Conservation (phyloP, 30 jellyfish, hydroid and myxozoan species). For the Aurelia coerulea region DNA sequence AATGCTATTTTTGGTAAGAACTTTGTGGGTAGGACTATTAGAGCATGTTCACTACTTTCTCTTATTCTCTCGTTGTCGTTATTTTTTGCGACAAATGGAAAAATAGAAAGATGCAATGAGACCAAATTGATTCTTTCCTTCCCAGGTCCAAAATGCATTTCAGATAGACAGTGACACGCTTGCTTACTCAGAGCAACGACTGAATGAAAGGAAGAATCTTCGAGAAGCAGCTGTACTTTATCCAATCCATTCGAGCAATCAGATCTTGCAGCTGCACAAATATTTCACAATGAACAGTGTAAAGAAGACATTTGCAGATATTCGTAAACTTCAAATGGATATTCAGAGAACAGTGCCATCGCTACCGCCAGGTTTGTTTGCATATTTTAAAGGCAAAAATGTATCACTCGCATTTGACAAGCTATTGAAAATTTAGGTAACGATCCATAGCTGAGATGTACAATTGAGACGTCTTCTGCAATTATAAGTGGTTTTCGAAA, state of each 20-base stretch:
- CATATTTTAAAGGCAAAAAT: background rate
- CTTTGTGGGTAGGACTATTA: too few species aligned
- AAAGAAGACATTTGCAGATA: constrained; percentile 57
- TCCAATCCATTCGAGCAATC: constrained; percentile 76
- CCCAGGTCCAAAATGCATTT: constrained; percentile 36
- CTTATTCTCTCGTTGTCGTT: too few species aligned
- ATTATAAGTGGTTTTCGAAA: too few species aligned
- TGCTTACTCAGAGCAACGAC: constrained; percentile 28
- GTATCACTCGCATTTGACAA: too few species aligned
- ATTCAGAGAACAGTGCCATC: constrained; percentile 72
- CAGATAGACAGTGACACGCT: constrained; percentile 10
- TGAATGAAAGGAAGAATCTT: constrained; percentile 15
- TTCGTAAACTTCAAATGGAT: constrained; percentile 69
- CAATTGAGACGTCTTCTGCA: too few species aligned
- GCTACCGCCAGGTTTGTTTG: constrained; percentile 82
- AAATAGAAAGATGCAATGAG: too few species aligned
- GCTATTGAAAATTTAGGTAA: too few species aligned
- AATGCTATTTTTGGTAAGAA: too few species aligned
- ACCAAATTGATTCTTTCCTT: background rate
- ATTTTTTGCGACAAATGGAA: too few species aligned
- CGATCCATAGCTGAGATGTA: too few species aligned
- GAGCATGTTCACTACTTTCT: too few species aligned
- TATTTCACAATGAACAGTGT: constrained; percentile 50
- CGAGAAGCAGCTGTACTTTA: constrained; percentile 64
- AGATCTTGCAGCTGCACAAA: constrained; percentile 75